Base-by-base conservation (phyloP, 2,797 vertebrate species). In the Scleropages formosus region DNA sequence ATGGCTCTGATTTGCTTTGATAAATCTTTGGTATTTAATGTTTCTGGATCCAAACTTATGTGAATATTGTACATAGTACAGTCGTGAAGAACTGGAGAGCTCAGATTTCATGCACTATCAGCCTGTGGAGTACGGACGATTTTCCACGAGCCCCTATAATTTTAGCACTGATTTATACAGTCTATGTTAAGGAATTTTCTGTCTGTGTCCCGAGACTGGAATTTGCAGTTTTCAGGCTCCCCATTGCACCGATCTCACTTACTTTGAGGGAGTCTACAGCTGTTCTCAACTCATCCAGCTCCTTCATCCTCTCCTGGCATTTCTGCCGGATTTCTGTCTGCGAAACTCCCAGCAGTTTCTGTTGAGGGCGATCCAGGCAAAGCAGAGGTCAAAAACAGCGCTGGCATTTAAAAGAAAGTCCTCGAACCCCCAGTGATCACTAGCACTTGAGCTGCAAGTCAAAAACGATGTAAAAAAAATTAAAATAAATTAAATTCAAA, bases 271-370 rank as follows among this genome's bases (percentile, higher is more conserved):
- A 93, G 80, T 93, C 92, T 77, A 91, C 92, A 1, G 92, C 86
- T 0, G 91, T 92, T 81, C 92, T 94, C 78, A 95, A 87, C 77
- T 92, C 89, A 22, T 93, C 92, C 80, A 95, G 80, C 80, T 95
- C 94, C 78, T 93, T 93, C 80, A 92, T 82, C 60, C 93, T 91
- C 78, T 94, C 93, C 15, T 90, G 92, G 75, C 92, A 92, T 90
- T 93, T 93, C 76, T 90, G 87, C 79, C 84, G 93, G 72, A 94
- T 94, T 84, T 95, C 94, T 1, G 93, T 85, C 75, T 92, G 87
- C 46, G 92, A 88, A 8, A 89, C 82, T 84, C 93, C 93, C 82
- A 93, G 84, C 73, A 94, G 87, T 91, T 94, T 95, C 95, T 95
- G 86, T 65, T 75, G 66, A 77, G 26, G n/a, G 44, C 80, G 78